Evolutionary conservation across 2,797 vertebrate species (phyloP).

Genomic region (Hydrocynus forskahlii): DNA sequence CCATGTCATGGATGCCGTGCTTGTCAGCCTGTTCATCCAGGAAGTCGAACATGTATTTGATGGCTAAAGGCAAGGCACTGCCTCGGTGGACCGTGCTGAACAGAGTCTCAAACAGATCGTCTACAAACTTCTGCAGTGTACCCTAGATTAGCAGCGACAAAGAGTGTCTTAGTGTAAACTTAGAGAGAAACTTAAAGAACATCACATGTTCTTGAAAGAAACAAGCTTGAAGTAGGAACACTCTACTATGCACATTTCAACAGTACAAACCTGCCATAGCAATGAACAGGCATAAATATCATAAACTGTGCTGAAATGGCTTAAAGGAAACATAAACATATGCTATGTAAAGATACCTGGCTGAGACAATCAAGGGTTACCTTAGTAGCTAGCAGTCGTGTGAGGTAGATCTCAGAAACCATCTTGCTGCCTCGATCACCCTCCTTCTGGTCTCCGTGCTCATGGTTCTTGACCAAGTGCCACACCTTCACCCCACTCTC

Average conservation of each 20-base stretch:
- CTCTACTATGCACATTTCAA: background rate
- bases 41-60: constrained; percentile 99
- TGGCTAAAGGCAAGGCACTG: constrained; percentile 93
- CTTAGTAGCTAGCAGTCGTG: constrained; percentile 82
- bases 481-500: constrained; percentile 97
- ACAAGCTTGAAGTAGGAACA: background rate
- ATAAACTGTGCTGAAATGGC: background rate
- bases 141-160: constrained; percentile 75
- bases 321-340: background rate
- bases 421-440: constrained; percentile 98
- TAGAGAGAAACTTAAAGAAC: background rate
- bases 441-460: constrained; percentile 98
- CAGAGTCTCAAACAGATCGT: constrained; percentile 97
- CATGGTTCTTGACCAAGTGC: constrained; percentile 98
- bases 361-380: constrained; percentile 51
- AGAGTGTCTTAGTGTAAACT: background rate
- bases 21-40: constrained; percentile 97
- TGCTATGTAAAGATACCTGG: background rate
- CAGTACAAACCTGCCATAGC: background rate
- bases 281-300: background rate
- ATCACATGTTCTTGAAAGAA: background rate
- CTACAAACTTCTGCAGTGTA: constrained; percentile 98
- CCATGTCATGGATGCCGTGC: constrained; percentile 93
- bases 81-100: constrained; percentile 97
- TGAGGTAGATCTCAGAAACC: constrained; percentile 99